Base-by-base conservation (phyloP, 2,888 invertebrate genomes). In the Zygaena filipendulae region DNA sequence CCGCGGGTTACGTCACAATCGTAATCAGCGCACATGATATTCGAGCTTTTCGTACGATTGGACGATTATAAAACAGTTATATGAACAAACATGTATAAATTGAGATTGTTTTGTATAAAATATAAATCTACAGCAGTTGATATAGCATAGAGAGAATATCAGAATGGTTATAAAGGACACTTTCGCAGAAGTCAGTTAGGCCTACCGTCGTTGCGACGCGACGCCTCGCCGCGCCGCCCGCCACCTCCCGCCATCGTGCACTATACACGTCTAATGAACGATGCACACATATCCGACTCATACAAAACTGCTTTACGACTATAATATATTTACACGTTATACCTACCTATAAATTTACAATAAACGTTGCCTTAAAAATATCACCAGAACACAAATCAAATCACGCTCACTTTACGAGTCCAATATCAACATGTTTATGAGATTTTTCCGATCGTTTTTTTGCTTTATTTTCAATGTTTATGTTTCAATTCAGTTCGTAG, bases 321-420 rank as follows among this genome's bases (percentile, higher is more conserved):
- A n/a, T n/a, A n/a, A 52, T 59, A 59, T 74, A 75, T 75, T 54
- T 74, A 75, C 75, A 75, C 68, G n/a, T n/a, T n/a, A n/a, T n/a
- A n/a, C n/a, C n/a, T n/a, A n/a, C n/a, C n/a, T n/a, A n/a, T n/a
- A 59, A 51, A 59, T 58, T 43, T 57, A 63, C 56, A 57, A 44
- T n/a, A n/a, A n/a, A 42, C 38, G 43, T 32, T 41, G 36, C 42
- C 29, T 39, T 43, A 45, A 41, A 53, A 63, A 63, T 66, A 66
- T 67, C 67, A 67, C 67, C 16, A 16, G 67, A 74, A 72, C 72
- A 72, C 62, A 57, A 66, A 45, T 48, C 62, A 57, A 66, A 45
- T 48, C 58, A 67, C 69, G 71, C 75, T 74, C 75, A 71, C 74
- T 59, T 21, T n/a, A n/a, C 52, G 75, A 74, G 75, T 77, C 71